Conservation (phyloP, 2,888 invertebrate species). For the Aspidapion aeneum region DNA sequence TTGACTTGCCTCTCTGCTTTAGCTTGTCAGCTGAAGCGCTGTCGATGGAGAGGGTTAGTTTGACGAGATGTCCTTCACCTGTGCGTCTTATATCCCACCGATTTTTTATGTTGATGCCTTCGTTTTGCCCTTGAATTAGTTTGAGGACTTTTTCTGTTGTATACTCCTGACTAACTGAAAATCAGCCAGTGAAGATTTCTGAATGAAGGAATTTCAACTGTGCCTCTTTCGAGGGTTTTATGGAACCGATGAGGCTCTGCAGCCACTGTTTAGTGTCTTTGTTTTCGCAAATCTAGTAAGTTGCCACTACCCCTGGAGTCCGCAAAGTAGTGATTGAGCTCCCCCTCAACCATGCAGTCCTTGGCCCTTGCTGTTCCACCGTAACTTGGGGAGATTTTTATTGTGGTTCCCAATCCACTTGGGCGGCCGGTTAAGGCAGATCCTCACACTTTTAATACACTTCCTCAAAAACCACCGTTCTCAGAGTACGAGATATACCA, state of each 20-base stretch:
- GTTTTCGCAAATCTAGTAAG: too few relatives aligned
- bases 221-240: too few relatives aligned
- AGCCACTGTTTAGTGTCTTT: too few relatives aligned
- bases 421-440: background rate
- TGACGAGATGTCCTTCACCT: background rate
- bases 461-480: background rate
- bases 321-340: background rate
- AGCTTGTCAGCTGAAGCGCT: background rate
- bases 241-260: too few relatives aligned
- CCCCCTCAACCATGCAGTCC: background rate
- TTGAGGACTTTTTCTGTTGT: too few relatives aligned
- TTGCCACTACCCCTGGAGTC: background rate
- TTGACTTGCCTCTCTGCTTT: background rate
- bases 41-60: background rate
- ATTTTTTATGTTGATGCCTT: background rate
- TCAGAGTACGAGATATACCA: background rate
- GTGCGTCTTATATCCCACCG: background rate
- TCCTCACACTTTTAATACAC: background rate
- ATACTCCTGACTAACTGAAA: too few relatives aligned
- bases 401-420: background rate
- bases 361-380: background rate
- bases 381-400: background rate
- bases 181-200: too few relatives aligned
- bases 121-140: background rate
- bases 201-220: too few relatives aligned